Evolutionary conservation across 2,888 invertebrate genomes (phyloP), one percentile per base, ranked within the genome.

Genomic region (Oscheius sp.): DNA sequence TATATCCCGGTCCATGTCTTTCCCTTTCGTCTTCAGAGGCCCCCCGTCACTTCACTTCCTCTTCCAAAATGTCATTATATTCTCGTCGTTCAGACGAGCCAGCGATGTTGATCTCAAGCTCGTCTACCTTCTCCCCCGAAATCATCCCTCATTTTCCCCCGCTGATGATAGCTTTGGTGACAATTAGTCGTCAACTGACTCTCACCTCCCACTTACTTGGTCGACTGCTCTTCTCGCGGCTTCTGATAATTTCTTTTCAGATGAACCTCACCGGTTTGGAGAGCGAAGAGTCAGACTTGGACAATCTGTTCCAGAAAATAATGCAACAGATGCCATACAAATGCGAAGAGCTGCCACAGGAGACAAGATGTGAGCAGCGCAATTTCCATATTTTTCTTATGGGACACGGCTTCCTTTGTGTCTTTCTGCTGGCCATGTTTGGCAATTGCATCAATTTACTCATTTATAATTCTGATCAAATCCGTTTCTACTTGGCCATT

Each of bases 401-500:
- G 75, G 86, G 86, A 43, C 76, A 84, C 46, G 85, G 84, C 0
- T 87, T 87, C 77, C 68, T 86, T 2, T 74, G 82, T n/a, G 78
- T 86, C 6, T 86, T 85, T 71, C 55, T 81, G 12, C 73, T 86
- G 55, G 86, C 86, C 1, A 52, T 87, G 35, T 79, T 86, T 53
- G 86, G 86, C 25, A 86, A 86, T 52, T 78, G 82, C 35, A 74
- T 87, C 43, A 86, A 86, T 64, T 71, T 86, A 49, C 58, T 87
- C 61, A 82, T 86, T 61, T 86, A 86, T 77, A 85, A 83, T 61
- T 84, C 85, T 23, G 85, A 87, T 61, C 85, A 86, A 56, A 86
- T 86, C 69, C 81, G 83, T 6, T 86, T 82, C 74, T 86, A 83
- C 74, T 79, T 86, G 41, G 86, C 86, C 0, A 87, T 86, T 59